Evolutionary conservation across 2,113 vertebrate genomes (phyloP).

Genomic region (Pollachius pollachius): DNA sequence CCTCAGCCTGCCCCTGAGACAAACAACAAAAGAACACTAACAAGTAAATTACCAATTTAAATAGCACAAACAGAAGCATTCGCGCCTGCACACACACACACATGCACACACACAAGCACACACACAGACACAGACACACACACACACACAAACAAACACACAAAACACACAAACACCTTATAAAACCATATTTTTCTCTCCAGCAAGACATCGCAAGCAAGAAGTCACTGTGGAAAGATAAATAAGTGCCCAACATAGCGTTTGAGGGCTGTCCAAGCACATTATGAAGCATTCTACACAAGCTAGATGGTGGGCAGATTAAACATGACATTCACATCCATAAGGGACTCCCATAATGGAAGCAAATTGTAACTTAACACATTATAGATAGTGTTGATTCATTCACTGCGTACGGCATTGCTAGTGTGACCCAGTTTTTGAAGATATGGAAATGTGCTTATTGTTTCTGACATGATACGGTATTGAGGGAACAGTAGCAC

Average conservation of each 20-base stretch:
- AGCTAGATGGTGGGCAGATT: background rate
- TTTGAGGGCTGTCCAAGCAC: background rate
- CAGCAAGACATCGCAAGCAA: no score
- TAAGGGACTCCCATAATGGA: background rate
- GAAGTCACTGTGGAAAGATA: no score
- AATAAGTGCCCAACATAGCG: background rate
- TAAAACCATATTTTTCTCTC: no score
- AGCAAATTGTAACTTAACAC: background rate
- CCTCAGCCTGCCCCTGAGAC: background rate
- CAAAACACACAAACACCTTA: background rate
- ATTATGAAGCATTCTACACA: background rate
- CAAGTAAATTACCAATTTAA: background rate
- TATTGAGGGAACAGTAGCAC: background rate
- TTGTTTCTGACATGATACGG: background rate
- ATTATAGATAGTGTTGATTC: background rate
- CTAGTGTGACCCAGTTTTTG: background rate
- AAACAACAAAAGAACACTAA: background rate
- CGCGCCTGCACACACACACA: no score
- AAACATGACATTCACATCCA: conserved; percentile 2
- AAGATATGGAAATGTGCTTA: background rate
- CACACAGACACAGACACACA: no score
- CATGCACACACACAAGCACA: no score
- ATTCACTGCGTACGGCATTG: background rate
- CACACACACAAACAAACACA: no score
- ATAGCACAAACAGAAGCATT: background rate